Evolutionary conservation across 2,888 invertebrate species (phyloP).

Genomic region (Dryadula phaetusa): DNA sequence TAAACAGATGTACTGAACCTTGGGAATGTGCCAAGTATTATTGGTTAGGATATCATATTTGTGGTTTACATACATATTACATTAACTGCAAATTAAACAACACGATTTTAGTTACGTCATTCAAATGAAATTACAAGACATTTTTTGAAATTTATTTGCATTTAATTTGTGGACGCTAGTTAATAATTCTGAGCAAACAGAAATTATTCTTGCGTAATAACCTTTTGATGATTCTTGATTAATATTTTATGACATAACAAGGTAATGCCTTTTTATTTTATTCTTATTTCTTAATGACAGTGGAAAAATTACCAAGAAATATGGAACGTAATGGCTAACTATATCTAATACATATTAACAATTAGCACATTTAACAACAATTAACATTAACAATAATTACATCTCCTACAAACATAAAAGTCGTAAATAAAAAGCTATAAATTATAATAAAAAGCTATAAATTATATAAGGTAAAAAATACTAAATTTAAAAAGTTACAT

Average conservation of each 20-base stretch:
- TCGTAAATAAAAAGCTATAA: too few relatives aligned
- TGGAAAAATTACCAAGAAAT: background rate
- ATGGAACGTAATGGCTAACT: too few relatives aligned
- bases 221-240: slow-evolving; percentile 11
- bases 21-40: slow-evolving; percentile 33
- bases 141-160: slow-evolving; percentile 4
- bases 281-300: background rate
- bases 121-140: background rate
- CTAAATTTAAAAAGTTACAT: background rate
- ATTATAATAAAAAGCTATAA: too few relatives aligned
- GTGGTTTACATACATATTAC: slow-evolving; percentile 4
- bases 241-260: slow-evolving; percentile 20
- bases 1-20: slow-evolving; percentile 27
- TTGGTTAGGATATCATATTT: slow-evolving; percentile 28
- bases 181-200: slow-evolving; percentile 21
- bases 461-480: background rate
- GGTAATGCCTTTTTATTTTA: background rate
- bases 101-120: background rate
- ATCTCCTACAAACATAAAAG: too few relatives aligned
- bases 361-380: too few relatives aligned
- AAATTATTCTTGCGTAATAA: slow-evolving; percentile 30
- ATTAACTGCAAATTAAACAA: slow-evolving; percentile 19
- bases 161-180: slow-evolving; percentile 2
- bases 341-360: background rate
- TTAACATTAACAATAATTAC: background rate